Conservation (phyloP, 1,140 invertebrate species). For the Ceratina calcarata region DNA sequence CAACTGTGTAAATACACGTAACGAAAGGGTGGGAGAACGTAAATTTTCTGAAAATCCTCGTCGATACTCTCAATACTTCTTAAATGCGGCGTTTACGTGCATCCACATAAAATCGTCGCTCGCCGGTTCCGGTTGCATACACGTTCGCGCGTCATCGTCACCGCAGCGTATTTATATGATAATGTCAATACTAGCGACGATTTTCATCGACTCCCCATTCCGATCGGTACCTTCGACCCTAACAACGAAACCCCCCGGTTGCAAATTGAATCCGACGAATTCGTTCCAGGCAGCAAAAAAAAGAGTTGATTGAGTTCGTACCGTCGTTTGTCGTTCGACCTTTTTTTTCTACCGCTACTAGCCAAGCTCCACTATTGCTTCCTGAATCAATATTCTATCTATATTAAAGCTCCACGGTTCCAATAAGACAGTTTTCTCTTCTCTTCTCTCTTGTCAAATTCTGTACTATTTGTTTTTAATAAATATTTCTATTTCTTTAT, state of each 20-base stretch:
- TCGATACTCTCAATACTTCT: not conserved
- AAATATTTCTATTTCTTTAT: not conserved
- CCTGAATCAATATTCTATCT: not conserved
- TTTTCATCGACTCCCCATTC: not conserved
- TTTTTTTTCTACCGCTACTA: not conserved
- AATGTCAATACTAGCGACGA: not conserved
- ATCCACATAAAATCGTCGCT: not conserved
- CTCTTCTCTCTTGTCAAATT: no score
- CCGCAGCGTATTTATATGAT: not conserved
- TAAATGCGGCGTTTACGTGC: not conserved
- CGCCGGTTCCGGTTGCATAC: not conserved
- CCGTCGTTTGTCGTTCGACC: not conserved
- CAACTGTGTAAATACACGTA: not conserved
- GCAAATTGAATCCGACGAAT: slow-evolving; percentile 11
- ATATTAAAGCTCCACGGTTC: no score
- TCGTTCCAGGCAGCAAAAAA: no score
- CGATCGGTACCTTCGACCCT: not conserved
- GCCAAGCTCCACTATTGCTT: not conserved
- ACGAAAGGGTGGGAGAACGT: not conserved
- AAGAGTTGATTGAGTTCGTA: slow-evolving; percentile 3
- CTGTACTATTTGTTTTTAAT: no score
- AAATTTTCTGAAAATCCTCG: not conserved
- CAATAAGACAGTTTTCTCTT: no score
- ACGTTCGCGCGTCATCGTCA: not conserved
- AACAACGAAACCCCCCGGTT: not conserved